Evolutionary conservation across 1,140 invertebrate genomes (phyloP).

Genomic region (Papilio polyxenes): DNA sequence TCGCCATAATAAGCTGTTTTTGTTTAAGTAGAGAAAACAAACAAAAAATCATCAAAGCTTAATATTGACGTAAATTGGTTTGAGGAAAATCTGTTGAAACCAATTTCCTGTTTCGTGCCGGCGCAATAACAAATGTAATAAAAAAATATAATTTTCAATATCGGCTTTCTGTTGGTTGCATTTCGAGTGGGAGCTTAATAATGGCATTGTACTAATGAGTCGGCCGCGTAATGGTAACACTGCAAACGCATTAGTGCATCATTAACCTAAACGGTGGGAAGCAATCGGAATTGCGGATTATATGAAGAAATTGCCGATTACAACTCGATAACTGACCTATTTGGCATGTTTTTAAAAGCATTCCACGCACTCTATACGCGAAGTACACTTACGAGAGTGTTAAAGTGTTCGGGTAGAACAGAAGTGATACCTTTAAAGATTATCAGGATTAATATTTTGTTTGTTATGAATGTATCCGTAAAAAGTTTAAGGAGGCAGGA

Average conservation of each 20-base stretch:
- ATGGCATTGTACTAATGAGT: conserved; percentile 57
- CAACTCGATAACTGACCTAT: conserved; percentile 24
- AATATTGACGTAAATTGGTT: conserved; percentile 18
- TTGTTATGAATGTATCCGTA: not conserved
- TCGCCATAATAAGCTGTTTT: not conserved
- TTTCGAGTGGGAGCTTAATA: conserved; percentile 39
- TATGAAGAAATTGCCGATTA: conserved; percentile 55
- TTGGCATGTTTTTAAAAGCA: conserved; percentile 26
- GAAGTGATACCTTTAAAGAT: not conserved
- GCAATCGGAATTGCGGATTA: conserved; percentile 44
- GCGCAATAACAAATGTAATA: conserved; percentile 17
- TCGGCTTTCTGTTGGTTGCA: conserved; percentile 20
- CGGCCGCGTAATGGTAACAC: conserved; percentile 62
- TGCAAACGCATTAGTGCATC: conserved; percentile 77
- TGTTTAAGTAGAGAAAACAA: conserved; percentile 7
- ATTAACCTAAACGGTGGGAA: conserved; percentile 64
- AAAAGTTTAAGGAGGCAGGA: not conserved
- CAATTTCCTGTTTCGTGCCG: conserved; percentile 12
- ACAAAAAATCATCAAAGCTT: conserved; percentile 8
- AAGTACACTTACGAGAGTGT: not conserved
- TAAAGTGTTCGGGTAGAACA: not conserved
- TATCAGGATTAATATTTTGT: not conserved
- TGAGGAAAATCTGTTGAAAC: conserved; percentile 11
- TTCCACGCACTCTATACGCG: not conserved
- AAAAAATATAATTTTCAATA: conserved; percentile 27